These are phyloP conservation scores for Trichoplax adhaerens DNA, from an alignment of 37 sponge, comb jelly and placozoan genomes.

Conservation along the genomic window DNA sequence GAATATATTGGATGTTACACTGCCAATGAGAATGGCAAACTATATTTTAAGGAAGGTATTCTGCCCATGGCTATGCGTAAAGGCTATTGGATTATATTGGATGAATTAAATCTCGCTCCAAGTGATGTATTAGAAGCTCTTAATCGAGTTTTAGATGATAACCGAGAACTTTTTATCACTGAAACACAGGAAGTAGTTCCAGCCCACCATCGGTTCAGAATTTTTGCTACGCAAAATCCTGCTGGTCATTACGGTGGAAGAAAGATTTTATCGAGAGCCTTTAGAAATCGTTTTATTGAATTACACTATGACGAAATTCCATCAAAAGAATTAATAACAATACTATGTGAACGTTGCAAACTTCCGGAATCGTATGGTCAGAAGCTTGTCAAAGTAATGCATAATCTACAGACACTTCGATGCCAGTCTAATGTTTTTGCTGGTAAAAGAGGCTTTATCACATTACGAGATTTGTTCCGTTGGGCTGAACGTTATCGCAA, in stretches of 20 bases:
- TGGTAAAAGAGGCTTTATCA: slow-evolving; percentile 91
- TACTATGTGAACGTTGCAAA: slow-evolving; percentile 48
- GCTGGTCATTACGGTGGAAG: slow-evolving; percentile 38
- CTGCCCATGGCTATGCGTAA: slow-evolving; percentile 79
- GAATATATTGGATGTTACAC: slow-evolving; percentile 92
- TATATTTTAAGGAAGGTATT: slow-evolving; percentile 84
- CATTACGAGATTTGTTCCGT: slow-evolving; percentile 84
- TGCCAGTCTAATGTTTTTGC: slow-evolving; percentile 71
- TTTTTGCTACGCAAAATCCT: slow-evolving; percentile 98
- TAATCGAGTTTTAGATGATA: slow-evolving; percentile 95
- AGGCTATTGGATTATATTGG: slow-evolving; percentile 94
- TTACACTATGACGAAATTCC: slow-evolving; percentile 95
- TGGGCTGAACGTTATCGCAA: slow-evolving; percentile 88
- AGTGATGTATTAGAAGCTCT: slow-evolving; percentile 97
- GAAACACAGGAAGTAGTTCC: slow-evolving; percentile 78
- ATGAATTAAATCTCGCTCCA: slow-evolving; percentile 95
- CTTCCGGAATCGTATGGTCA: slow-evolving; percentile 74
- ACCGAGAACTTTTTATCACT: slow-evolving; percentile 86
- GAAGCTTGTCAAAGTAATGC: slow-evolving; percentile 85
- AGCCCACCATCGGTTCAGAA: slow-evolving; percentile 77
- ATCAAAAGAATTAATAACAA: slow-evolving; percentile 47
- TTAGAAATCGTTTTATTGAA: slow-evolving; percentile 93
- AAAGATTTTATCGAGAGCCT: slow-evolving; percentile 80
- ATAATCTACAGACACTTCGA: slow-evolving; percentile 35
- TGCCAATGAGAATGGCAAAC: slow-evolving; percentile 51